Conservation (phyloP, 35 echinoderm and acorn worm genomes). For the Ptychodera flava region DNA sequence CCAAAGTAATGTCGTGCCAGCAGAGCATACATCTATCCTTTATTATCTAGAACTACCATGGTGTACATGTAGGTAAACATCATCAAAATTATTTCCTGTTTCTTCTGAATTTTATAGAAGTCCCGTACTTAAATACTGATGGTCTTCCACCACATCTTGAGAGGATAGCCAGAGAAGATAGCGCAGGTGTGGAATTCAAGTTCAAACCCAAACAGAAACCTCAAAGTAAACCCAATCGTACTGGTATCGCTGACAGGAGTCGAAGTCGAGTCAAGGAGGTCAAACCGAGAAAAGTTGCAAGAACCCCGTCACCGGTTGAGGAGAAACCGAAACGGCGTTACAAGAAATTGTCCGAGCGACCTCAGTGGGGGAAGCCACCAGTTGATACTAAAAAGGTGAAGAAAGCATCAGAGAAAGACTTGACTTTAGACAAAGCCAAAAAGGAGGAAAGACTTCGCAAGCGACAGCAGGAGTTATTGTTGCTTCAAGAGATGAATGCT, state of each 20-base stretch:
- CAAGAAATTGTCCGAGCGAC: conserved; percentile 32
- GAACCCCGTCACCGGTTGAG: not conserved
- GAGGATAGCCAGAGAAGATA: conserved; percentile 32
- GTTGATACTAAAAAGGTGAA: conserved; percentile 36
- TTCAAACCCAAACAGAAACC: conserved; percentile 6
- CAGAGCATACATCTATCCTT: too few species aligned
- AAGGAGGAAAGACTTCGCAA: conserved; percentile 63
- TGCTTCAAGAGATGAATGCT: conserved; percentile 50
- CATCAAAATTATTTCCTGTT: too few species aligned
- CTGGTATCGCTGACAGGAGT: conserved; percentile 2
- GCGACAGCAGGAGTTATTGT: conserved; percentile 65
- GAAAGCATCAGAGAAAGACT: conserved; percentile 72
- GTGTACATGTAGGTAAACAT: too few species aligned
- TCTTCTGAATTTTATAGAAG: conserved; percentile 38
- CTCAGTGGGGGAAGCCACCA: conserved; percentile 51
- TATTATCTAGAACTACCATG: too few species aligned
- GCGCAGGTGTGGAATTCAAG: conserved; percentile 78
- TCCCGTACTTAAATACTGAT: conserved; percentile 18
- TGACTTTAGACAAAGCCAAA: conserved; percentile 47
- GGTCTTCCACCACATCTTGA: conserved; percentile 17
- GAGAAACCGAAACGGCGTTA: conserved; percentile 10
- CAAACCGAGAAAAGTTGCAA: not conserved
- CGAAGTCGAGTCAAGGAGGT: not conserved
- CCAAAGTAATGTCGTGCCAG: too few species aligned
- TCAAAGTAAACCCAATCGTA: conserved; percentile 17